A percentile compares a stretch with the other conserved stretches of the same genome.
Conservation (phyloP, 2,888 invertebrate genomes). For the Serripes groenlandicus region DNA sequence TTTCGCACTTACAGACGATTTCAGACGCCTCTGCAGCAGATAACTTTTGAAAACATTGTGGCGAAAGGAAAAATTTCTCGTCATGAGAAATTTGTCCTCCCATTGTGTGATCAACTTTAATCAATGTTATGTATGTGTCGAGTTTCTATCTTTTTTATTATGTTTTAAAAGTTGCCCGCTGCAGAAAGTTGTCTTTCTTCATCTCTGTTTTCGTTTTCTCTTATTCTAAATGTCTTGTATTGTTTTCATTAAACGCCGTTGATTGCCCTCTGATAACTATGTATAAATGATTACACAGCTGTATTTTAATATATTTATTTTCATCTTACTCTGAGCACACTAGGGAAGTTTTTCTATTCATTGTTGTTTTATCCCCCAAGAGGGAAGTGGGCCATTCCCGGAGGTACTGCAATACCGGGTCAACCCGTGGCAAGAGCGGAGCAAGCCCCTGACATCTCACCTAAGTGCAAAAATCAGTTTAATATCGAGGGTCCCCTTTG, state of each 20-base stretch:
- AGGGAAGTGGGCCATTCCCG: conserved; percentile 13
- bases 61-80: background rate
- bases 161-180: background rate
- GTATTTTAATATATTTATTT: too few relatives aligned
- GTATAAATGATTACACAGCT: too few relatives aligned
- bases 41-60: background rate
- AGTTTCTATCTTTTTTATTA: too few relatives aligned
- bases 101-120: too few relatives aligned
- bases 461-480: conserved; percentile 82
- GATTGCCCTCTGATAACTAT: too few relatives aligned
- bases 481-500: conserved; percentile 86
- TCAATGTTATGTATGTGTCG: too few relatives aligned
- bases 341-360: background rate
- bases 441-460: conserved; percentile 88
- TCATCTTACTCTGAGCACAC: too few relatives aligned
- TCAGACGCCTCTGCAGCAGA: too few relatives aligned
- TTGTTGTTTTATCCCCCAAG: conserved; percentile 13
- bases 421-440: conserved; percentile 89
- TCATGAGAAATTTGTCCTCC: background rate
- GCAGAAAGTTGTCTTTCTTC: background rate
- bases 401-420: conserved; percentile 22
- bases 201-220: too few relatives aligned
- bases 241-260: too few relatives aligned
- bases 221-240: too few relatives aligned
- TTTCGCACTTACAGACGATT: too few relatives aligned